Base-by-base conservation (phyloP, 2,113 vertebrate species). In the Phylloscopus trochilus region DNA sequence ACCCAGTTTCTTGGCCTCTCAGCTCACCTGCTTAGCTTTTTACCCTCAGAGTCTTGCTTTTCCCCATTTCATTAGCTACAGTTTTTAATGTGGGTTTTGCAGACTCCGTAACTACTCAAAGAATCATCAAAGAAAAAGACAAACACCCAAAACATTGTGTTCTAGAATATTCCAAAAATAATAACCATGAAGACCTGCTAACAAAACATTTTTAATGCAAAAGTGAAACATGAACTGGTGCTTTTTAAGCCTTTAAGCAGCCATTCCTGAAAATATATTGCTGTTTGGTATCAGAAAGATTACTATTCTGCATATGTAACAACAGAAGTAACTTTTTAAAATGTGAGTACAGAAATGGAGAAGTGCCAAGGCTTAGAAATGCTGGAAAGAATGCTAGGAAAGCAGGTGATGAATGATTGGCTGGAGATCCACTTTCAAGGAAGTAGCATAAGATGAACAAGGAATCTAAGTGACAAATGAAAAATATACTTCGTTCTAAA, bases 1-100 rank as follows among this genome's bases (percentile, higher is more conserved):
- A 90, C 47, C 9, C 30, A 59, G 69, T 73, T 87, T 92, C 87
- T 75, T 76, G 77, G 60, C 58, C 31, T 77, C 62, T 79, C n/a
- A 72, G 63, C 46, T 95, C 47, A 92, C 89, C 86, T 92, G 90
- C 73, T 77, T 41, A 75, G 60, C 12, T 88, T 76, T 91, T 69
- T 83, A 74, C 15, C 37, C 33, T 72, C 13, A 3, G 16, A 69
- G 26, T 26, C 51, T 47, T 43, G 10, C 3, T 83, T 94, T 92
- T 52, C 44, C 23, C 9, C 5, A 7, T 35, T 73, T 90, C 33
- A 23, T 60, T 67, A 76, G 28, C 39, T 89, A 3, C 49, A 63
- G 14, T 37, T 95, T 91, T 92, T 76, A n/a, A 53, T 62, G 70
- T 51, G 41, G 39, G 63, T 52, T 95, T 82, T 76, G 14, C 46